Evolutionary conservation across 2,888 invertebrate genomes (phyloP), one percentile per base, ranked within the genome.

Genomic region (Apeira syringaria): DNA sequence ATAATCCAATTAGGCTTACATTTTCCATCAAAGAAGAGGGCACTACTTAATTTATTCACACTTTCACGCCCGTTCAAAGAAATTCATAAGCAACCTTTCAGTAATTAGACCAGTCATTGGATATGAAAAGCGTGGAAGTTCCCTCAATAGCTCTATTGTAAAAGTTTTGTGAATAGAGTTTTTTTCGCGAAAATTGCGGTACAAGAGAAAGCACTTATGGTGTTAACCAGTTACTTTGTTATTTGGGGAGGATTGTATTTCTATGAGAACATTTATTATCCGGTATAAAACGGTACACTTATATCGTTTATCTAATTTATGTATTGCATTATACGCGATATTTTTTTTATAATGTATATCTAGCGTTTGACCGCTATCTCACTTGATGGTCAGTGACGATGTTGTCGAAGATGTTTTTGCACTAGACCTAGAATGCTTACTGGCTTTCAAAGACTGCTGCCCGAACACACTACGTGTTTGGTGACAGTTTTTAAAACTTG

Each of bases 161-260:
- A 32, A 45, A 45, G 29, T 44, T 45, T 37, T 5, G 11, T 39
- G 34, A 45, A 36, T 50, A 50, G 58, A 49, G 60, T 68, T 69
- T 69, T 17, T 68, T 61, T 57, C 49, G 52, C 36, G 46, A 53
- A 42, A 34, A 46, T 44, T 11, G 42, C 46, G 41, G 38, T 60
- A 73, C 74, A 70, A 56, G 62, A 42, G 55, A 73, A 73, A 62
- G 66, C 72, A 68, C 72, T 71, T 63, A 57, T 59, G 62, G 42
- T 18, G 7, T 20, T 28, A 38, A 30, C 45, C 43, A 22, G 32
- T 33, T 39, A 34, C 44, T 45, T 44, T 29, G 38, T 34, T 26
- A 25, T 11, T 18, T 15, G 11, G 1, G 17, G 7, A 26, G 18
- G 35, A 27, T n/a, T 25, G 26, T 12, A 22, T 20, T 13, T 13